Conservation (phyloP, 2,888 invertebrate species). For the Catocala sponsa region DNA sequence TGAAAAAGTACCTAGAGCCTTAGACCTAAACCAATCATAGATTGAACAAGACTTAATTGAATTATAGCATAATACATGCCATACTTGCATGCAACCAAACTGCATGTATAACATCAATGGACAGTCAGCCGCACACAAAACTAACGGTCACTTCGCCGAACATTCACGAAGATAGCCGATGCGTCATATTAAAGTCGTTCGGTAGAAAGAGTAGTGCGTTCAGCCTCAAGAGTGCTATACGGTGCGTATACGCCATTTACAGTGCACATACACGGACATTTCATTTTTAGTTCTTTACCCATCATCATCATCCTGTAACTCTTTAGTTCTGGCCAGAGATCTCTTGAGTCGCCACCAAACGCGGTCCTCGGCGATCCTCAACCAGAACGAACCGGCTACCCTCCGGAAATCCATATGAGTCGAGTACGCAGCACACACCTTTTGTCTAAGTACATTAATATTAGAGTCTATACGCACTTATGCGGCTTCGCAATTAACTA, state of each 20-base stretch:
- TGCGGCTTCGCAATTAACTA: no score
- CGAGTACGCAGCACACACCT: slow-evolving; percentile 47
- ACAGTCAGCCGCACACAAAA: no score
- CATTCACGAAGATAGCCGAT: no score
- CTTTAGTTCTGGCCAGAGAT: slow-evolving; percentile 45
- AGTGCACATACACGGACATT: slow-evolving; percentile 51
- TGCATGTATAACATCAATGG: no score
- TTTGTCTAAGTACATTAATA: slow-evolving; percentile 39
- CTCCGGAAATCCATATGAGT: slow-evolving; percentile 44
- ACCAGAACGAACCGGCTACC: slow-evolving; percentile 50
- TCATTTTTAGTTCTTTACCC: slow-evolving; percentile 32
- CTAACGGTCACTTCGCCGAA: no score
- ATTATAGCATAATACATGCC: no score
- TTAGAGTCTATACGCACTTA: slow-evolving; percentile 5
- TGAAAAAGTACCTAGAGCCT: no score
- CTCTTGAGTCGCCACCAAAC: slow-evolving; percentile 51
- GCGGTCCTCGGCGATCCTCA: slow-evolving; percentile 45
- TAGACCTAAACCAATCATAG: no score
- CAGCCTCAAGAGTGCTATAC: slow-evolving; percentile 36
- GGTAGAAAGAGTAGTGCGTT: slow-evolving; percentile 21
- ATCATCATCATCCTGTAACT: slow-evolving; percentile 50
- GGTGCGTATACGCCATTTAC: slow-evolving; percentile 48
- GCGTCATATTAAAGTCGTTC: no score
- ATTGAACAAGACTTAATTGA: no score
- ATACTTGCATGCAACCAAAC: no score